Evolutionary conservation across 2,888 invertebrate genomes (phyloP), one percentile per base, ranked within the genome.

Genomic region (Tillus elongatus): DNA sequence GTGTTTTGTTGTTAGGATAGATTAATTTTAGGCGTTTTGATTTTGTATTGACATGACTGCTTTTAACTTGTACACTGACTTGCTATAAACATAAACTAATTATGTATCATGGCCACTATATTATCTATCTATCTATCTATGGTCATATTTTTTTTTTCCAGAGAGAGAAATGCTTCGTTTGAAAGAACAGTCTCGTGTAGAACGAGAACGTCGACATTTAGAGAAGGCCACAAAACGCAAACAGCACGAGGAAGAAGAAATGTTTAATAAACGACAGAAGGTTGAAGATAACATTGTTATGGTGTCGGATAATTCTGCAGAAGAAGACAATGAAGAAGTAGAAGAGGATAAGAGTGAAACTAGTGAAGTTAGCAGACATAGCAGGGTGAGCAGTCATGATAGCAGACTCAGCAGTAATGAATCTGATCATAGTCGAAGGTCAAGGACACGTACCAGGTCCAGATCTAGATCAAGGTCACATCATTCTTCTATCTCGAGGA

Each of bases 141-240:
- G n/a, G 13, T 10, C 14, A 36, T 32, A 33, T 38, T 35, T 39
- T 39, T 34, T 39, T 16, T 41, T 63, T 65, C 11, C 50, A 69
- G 82, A 82, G 53, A 68, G 84, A 15, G 82, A 87, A 66, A 84
- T 80, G 75, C 81, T 80, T 2, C 74, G 82, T 49, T 73, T 84
- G 36, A 86, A 85, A 61, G 79, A 85, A 59, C 77, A 77, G 35
- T 82, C 82, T 0, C 71, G 81, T 13, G 72, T 74, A 36, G 86
- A 86, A 57, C 61, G 85, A 10, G 82, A 84, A 60, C 79, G 84
- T 0, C 71, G 87, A 9, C 73, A 86, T 29, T 37, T 58, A 47
- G 59, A 61, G 51, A 55, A 63, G 52, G 60, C 61, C 53, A 50
- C 63, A 3, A 64, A 64, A 45, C 46, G 63, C 3, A 59, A 54